Conservation (phyloP, 2,797 vertebrate species). For the Sebastes kiyomatsui region DNA sequence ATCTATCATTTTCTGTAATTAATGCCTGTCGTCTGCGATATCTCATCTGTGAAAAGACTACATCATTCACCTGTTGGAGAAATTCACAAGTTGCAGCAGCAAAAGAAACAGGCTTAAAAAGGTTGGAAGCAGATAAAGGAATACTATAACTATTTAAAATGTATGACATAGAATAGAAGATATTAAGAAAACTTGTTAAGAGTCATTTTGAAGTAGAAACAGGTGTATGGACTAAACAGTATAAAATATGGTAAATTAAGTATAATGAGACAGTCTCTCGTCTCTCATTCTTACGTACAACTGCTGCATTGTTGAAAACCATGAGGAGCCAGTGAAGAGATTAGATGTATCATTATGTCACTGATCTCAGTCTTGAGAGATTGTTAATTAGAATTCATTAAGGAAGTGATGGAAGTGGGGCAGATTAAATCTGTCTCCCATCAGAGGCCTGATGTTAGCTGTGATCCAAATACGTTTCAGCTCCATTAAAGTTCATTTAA, state of each 20-base stretch:
- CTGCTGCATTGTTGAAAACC: not conserved
- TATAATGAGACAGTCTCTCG: not conserved
- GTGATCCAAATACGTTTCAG: not conserved
- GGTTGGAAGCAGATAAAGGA: not conserved
- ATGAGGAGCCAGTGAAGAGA: not conserved
- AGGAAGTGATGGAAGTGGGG: conserved; percentile 25
- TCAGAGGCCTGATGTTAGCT: conserved; percentile 1
- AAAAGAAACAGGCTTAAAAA: not conserved
- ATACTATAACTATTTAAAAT: not conserved
- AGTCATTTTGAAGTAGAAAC: not conserved
- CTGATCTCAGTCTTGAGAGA: conserved; percentile 21
- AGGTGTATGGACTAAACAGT: not conserved
- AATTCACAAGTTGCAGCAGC: not conserved
- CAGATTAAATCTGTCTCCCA: conserved; percentile 37
- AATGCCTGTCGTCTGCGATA: not conserved
- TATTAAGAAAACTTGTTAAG: not conserved
- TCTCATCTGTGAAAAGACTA: not conserved
- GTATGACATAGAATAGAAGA: not conserved
- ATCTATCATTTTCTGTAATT: not conserved
- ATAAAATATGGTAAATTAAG: not conserved
- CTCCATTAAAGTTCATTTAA: conserved; percentile 14
- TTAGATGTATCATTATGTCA: not conserved
- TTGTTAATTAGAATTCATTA: conserved; percentile 35
- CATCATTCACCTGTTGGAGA: not conserved
- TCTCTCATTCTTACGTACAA: not conserved